phyloP scores from a whole-genome alignment of 2,113 vertebrate species.

The Heterotis niloticus region DNA sequence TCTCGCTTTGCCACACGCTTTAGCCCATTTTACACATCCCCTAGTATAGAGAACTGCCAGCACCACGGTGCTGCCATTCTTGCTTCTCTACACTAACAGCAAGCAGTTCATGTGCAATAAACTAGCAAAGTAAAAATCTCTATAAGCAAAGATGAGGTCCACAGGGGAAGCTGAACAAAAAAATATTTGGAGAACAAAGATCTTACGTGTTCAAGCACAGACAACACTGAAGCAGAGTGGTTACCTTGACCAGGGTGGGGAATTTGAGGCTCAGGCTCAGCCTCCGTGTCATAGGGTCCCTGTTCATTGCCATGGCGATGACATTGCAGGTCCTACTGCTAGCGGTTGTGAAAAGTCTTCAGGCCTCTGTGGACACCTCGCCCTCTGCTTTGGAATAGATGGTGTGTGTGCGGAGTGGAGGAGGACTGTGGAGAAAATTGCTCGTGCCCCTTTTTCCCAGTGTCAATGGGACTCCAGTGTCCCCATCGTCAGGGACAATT shows the following conservation, averaged over 20 bases:
- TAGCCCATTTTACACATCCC: neutral
- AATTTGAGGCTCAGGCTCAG: conserved; percentile 50
- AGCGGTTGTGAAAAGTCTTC: neutral
- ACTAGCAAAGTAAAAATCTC: neutral
- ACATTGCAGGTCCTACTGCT: neutral
- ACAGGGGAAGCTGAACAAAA: too few species aligned
- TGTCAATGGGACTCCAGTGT: conserved; percentile 33
- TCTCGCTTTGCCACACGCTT: neutral
- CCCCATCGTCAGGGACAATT: conserved; percentile 67
- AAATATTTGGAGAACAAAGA: neutral
- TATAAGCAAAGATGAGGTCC: neutral
- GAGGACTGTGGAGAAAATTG: conserved; percentile 18
- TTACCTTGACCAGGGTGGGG: conserved; percentile 54
- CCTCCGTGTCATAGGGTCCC: neutral
- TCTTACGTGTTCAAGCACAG: too few species aligned
- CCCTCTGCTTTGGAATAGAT: conserved; percentile 1
- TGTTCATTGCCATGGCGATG: conserved; percentile 28
- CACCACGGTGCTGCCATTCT: too few species aligned
- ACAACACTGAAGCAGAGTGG: too few species aligned
- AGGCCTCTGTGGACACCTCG: too few species aligned
- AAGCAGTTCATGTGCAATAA: neutral
- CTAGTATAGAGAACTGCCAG: too few species aligned
- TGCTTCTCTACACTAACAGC: too few species aligned
- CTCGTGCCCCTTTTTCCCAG: conserved; percentile 19
- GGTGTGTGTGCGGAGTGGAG: neutral